phyloP scores from a whole-genome alignment of 2,888 invertebrate species.

The Monochamus alternatus region DNA sequence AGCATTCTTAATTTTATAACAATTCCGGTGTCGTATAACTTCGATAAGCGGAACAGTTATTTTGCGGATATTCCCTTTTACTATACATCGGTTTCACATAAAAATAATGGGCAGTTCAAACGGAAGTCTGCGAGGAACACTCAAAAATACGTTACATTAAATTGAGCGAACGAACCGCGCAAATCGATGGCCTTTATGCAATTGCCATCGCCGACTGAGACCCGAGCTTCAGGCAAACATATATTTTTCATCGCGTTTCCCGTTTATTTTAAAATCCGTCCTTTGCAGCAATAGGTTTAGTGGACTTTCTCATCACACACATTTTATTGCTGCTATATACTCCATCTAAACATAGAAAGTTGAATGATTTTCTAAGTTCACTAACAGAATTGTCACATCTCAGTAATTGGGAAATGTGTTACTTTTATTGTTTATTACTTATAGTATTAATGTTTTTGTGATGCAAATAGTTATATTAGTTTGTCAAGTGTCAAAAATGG shows the following conservation, averaged over 20 bases:
- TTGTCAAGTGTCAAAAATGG: no score
- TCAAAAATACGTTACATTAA: slow-evolving; percentile 43
- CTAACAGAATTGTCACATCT: no score
- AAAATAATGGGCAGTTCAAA: slow-evolving; percentile 40
- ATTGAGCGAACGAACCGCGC: slow-evolving; percentile 40
- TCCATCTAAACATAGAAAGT: background rate
- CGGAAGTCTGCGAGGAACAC: slow-evolving; percentile 37
- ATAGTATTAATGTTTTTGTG: no score
- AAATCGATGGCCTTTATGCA: slow-evolving; percentile 43
- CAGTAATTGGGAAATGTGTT: no score
- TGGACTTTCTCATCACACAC: background rate
- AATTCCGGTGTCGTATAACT: background rate
- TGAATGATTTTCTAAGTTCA: background rate
- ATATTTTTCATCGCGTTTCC: background rate
- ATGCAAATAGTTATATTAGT: no score
- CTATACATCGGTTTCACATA: slow-evolving; percentile 21
- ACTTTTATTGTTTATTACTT: no score
- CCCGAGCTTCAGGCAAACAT: slow-evolving; percentile 4
- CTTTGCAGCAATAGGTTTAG: background rate
- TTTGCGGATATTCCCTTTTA: background rate
- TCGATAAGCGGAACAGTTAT: background rate
- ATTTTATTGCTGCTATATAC: background rate
- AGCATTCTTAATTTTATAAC: no score
- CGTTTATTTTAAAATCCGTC: background rate
- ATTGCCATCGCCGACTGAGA: slow-evolving; percentile 34